Conservation (phyloP, 2,888 invertebrate species). For the Helicoverpa assulta region DNA sequence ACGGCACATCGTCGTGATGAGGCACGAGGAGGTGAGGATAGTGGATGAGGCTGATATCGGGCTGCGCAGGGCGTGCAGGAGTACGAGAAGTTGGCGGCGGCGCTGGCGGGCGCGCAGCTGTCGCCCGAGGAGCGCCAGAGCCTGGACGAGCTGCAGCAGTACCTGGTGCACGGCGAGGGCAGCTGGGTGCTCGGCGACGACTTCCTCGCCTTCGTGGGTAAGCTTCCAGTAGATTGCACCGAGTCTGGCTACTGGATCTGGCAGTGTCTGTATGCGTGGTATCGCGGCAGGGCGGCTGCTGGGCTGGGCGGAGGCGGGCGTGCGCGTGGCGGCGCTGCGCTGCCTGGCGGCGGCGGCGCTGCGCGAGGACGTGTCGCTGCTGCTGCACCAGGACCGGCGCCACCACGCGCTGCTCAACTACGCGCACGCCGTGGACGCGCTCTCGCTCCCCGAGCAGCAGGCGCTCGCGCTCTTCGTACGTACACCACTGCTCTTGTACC, state of each 20-base stretch:
- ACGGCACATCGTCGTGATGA: too few species aligned
- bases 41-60: too few species aligned
- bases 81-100: constrained; percentile 92
- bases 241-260: too few species aligned
- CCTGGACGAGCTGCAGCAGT: constrained; percentile 96
- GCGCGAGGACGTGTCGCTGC: constrained; percentile 96
- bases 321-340: constrained; percentile 92
- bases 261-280: not conserved
- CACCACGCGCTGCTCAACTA: constrained; percentile 97
- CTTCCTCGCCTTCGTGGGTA: constrained; percentile 95
- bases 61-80: constrained; percentile 91
- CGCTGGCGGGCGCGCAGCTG: constrained; percentile 92
- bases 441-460: constrained; percentile 93
- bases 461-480: constrained; percentile 95
- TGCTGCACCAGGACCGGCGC: constrained; percentile 96
- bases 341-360: constrained; percentile 94
- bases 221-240: constrained; percentile 10
- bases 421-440: constrained; percentile 94
- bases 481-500: too few species aligned
- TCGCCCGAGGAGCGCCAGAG: constrained; percentile 93
- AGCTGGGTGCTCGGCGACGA: constrained; percentile 98
- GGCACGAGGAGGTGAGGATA: too few species aligned
- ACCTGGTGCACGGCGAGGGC: constrained; percentile 96
- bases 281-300: constrained; percentile 73
- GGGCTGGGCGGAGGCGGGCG: constrained; percentile 89